Base-by-base conservation (phyloP, 2,113 vertebrate species). In the Arizona elegans region DNA sequence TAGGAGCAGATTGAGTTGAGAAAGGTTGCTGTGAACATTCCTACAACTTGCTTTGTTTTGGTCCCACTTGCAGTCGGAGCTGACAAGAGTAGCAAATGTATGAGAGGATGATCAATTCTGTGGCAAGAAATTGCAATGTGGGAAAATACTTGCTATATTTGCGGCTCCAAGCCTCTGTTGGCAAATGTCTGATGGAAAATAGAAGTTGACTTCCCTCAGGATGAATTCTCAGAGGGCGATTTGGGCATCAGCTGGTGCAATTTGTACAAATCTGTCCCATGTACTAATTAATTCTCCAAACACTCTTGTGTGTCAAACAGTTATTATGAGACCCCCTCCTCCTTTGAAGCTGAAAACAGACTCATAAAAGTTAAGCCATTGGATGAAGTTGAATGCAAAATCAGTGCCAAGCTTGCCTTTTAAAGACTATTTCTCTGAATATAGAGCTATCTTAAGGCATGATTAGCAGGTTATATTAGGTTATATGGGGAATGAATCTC, bases 311-410 rank as follows among this genome's bases (percentile, higher is more conserved):
- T 86, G 47, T 33, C 65, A 58, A 92, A 12, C 55, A 91, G 38
- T 58, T 43, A 53, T 95, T 81, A 87, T 0, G 19, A 3, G 5
- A 24, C 70, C 0, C 47, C 75, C 7, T 54, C 11, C 47, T 58
- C 89, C 86, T 93, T 92, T 81, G 89, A 89, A 86, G 55, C 70
- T 47, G 91, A 81, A 94, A 92, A 55, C 85, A 86, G 17, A 75
- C 59, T 81, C 50, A 86, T 87, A 91, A 70, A 85, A 55, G 9
- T 59, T 92, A 81, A 85, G 81, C 86, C n/a, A 89, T 55, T 88
- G 54, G 86, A 7, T 62, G 70, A 7, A 0, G 0, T 81, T 91
- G 65, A 62, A 59, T 75, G 5, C 9, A 94, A 96, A 96, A 88
- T 88, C 65, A 93, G 8, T 86, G 50, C 58, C 26, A 29, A 59